A percentile compares a stretch with the other conserved stretches of the same genome.
phyloP scores from a whole-genome alignment of 2,113 vertebrate genomes.

The Pithys albifrons region DNA sequence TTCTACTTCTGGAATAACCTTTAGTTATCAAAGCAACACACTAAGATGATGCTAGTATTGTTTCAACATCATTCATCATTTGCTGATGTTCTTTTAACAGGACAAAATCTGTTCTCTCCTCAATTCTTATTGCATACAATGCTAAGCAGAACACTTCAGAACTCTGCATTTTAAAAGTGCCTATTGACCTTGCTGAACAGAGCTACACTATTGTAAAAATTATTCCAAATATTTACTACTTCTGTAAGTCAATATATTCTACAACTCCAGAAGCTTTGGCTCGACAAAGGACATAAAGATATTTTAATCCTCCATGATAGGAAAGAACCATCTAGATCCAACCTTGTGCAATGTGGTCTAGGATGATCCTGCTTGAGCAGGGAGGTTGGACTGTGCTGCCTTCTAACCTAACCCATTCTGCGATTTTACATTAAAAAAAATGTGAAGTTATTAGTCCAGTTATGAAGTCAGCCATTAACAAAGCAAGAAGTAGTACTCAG shows the following conservation, averaged over 20 bases:
- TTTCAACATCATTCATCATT: background rate
- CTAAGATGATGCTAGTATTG: background rate
- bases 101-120: background rate
- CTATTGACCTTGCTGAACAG: background rate
- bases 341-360: background rate
- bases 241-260: background rate
- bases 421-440: background rate
- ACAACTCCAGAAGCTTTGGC: background rate
- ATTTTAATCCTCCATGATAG: background rate
- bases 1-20: background rate
- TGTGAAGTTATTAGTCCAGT: background rate
- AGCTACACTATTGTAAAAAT: background rate
- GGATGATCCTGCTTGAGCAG: background rate
- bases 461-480: background rate
- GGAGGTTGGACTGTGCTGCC: background rate
- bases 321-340: rapidly evolving
- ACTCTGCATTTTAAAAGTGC: background rate
- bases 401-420: background rate
- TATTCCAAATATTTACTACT: background rate
- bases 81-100: background rate
- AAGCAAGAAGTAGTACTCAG: background rate
- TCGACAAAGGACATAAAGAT: background rate
- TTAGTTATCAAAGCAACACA: background rate
- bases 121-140: background rate
- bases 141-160: background rate